A percentile compares a stretch with the other conserved stretches of the same genome.
phyloP scores from a whole-genome alignment of 2,888 invertebrate genomes.

The Galerucella nymphaeae region DNA sequence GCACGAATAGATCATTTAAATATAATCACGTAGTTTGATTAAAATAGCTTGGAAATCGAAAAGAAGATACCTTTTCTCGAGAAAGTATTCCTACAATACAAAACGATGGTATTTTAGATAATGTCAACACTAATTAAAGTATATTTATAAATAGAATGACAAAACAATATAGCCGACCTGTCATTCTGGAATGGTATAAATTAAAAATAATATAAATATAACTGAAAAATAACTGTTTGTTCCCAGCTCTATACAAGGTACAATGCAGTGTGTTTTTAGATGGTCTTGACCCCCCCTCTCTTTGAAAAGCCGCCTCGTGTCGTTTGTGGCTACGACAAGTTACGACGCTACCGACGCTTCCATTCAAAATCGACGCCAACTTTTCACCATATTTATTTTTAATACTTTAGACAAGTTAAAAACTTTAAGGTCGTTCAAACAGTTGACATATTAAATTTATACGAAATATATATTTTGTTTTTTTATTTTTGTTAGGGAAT shows the following conservation, averaged over 20 bases:
- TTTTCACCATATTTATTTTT: slow-evolving; percentile 19
- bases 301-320: slow-evolving; percentile 6
- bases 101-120: too few species aligned
- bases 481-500: not conserved
- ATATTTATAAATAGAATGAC: too few species aligned
- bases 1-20: too few species aligned
- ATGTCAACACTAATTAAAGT: too few species aligned
- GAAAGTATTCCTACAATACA: too few species aligned
- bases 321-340: slow-evolving; percentile 3
- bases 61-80: too few species aligned
- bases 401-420: slow-evolving; percentile 11
- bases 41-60: too few species aligned
- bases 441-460: not conserved
- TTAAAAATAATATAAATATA: not conserved
- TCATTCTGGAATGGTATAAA: not conserved
- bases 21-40: too few species aligned
- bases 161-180: too few species aligned
- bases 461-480: not conserved
- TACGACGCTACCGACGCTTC: slow-evolving; percentile 20
- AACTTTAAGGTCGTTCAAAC: not conserved
- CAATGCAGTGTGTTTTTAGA: slow-evolving; percentile 19
- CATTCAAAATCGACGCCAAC: slow-evolving; percentile 22
- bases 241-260: slow-evolving; percentile 13
- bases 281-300: slow-evolving; percentile 25
- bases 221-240: slow-evolving; percentile 12